Base-by-base conservation (phyloP, 2,888 invertebrate genomes). In the Apamea crenata region DNA sequence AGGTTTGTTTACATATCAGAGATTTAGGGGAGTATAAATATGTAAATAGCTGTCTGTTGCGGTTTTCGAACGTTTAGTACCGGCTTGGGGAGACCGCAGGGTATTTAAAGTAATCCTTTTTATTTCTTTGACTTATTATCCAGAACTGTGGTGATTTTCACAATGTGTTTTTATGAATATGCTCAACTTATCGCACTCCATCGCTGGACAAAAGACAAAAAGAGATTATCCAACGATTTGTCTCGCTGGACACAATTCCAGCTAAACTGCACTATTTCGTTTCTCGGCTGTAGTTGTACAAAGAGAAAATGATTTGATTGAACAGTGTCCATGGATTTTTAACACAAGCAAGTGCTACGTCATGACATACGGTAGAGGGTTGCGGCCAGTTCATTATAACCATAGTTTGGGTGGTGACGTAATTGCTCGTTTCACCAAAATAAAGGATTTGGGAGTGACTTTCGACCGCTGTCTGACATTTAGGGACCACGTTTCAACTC, bases 1-100 rank as follows among this genome's bases (percentile, higher is more conserved):
- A 77, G 67, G 47, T 66, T 71, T 70, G 74, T 65, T 86, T 77
- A 63, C 25, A 32, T 75, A 69, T 36, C 21, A 59, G 16, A 81
- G 47, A 68, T 81, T 61, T 65, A 29, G 16, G 16, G 6, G 21
- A 36, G 44, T 21, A 53, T 66, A 44, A 59, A 69, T 84, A 44
- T 59, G 44, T 69, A 36, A 84, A 63, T 84, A 50, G 29, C 59
- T 12, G 40, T 32, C 32, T 63, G 80, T 69, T 53, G 59, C 16
- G 68, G 59, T 68, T 72, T 68, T 56, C 36, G 47, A 79, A 68
- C 68, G 47, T 68, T 78, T 78, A 71, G n/a, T 50, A 29, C 16
- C 8, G 32, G 67, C 12, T 47, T 21, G 29, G 44, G 10, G 21
- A 67, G 32, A n/a, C 50, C 59, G 70, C 29, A 47, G 18, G 53